Conservation (phyloP, 2,888 invertebrate genomes). For the Clistopyga incitator region DNA sequence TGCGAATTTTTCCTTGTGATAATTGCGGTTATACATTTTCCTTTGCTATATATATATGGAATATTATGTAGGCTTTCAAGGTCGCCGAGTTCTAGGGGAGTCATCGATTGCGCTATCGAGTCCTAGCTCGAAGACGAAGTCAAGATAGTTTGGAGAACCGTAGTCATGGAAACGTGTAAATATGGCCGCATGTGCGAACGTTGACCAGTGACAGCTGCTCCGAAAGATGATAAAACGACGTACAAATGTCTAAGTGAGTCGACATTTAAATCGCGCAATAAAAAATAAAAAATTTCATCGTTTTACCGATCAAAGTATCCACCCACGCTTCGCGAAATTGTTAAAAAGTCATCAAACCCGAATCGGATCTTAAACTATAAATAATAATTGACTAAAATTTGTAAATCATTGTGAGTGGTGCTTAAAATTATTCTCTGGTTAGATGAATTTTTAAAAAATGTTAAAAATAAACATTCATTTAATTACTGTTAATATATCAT, state of each 20-base stretch:
- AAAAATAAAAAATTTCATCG: not conserved
- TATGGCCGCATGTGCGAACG: slow-evolving; percentile 77
- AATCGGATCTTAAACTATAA: not conserved
- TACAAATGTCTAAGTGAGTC: slow-evolving; percentile 58
- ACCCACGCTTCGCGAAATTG: not conserved
- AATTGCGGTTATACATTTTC: too few relatives aligned
- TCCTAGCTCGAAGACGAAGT: slow-evolving; percentile 2
- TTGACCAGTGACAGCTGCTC: slow-evolving; percentile 76
- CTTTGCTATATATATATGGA: too few relatives aligned
- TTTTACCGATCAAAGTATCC: not conserved
- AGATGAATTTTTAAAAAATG: not conserved
- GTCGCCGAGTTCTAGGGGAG: slow-evolving; percentile 28
- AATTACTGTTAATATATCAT: not conserved
- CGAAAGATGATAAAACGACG: slow-evolving; percentile 69
- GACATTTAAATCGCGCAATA: slow-evolving; percentile 62
- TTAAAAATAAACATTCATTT: not conserved
- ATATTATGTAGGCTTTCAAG: slow-evolving; percentile 38
- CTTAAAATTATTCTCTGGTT: not conserved
- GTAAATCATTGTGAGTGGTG: not conserved
- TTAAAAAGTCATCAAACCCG: not conserved
- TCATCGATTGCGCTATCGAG: slow-evolving; percentile 54
- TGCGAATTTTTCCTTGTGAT: too few relatives aligned
- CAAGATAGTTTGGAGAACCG: slow-evolving; percentile 73
- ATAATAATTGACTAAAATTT: too few relatives aligned
- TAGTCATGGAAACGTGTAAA: slow-evolving; percentile 77